phyloP scores from a whole-genome alignment of 2,888 invertebrate genomes.

The Holacanthella duospinosa region DNA sequence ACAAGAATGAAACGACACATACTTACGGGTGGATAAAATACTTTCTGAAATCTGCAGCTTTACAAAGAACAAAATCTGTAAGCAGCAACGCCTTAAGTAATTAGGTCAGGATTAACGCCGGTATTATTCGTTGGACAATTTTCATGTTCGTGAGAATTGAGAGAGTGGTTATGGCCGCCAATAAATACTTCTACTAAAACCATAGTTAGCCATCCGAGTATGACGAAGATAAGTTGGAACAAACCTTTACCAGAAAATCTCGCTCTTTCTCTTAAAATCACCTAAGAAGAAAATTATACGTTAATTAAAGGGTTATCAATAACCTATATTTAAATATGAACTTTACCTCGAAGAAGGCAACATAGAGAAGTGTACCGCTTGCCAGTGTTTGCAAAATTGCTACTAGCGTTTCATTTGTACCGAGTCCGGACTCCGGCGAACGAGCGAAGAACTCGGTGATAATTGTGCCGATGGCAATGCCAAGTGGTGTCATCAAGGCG shows the following conservation, averaged over 20 bases:
- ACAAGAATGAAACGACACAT: too few relatives aligned
- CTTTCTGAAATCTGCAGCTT: too few relatives aligned
- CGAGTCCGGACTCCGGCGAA: conserved; percentile 15
- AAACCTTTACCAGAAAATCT: conserved; percentile 36
- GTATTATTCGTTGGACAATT: too few relatives aligned
- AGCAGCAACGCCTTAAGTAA: too few relatives aligned
- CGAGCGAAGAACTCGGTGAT: conserved; percentile 31
- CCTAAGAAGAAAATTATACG: conserved; percentile 15
- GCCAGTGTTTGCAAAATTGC: conserved; percentile 36
- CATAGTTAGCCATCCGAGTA: conserved; percentile 35
- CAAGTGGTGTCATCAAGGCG: conserved; percentile 37
- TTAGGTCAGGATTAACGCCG: background rate
- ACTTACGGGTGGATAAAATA: too few relatives aligned
- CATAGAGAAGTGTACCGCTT: conserved; percentile 35
- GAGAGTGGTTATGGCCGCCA: conserved; percentile 19
- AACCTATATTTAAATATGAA: background rate
- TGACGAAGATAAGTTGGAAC: conserved; percentile 32
- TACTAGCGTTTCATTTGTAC: conserved; percentile 31
- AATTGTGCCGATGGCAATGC: conserved; percentile 34
- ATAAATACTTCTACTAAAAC: conserved; percentile 31
- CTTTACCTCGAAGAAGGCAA: conserved; percentile 36
- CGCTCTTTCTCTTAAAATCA: conserved; percentile 33
- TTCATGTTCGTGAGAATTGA: conserved; percentile 16
- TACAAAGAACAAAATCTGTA: too few relatives aligned
- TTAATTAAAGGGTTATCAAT: background rate